phyloP scores from a whole-genome alignment of 2,113 vertebrate genomes.

The Rattus norvegicus region DNA sequence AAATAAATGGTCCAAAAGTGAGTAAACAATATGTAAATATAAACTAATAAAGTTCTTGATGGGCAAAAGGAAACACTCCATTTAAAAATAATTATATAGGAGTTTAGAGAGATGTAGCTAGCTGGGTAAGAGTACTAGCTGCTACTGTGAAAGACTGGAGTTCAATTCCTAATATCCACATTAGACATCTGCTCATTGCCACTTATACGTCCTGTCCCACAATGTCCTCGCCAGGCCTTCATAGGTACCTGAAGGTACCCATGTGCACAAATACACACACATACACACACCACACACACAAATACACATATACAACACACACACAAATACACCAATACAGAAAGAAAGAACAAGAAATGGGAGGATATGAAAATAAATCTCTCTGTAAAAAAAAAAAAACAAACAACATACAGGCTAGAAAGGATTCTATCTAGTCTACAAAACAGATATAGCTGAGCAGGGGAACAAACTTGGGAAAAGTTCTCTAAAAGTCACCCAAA shows the following conservation, averaged over 20 bases:
- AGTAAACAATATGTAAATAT: neutral
- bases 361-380: neutral
- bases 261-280: neutral
- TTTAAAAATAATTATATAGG: neutral
- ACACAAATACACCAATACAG: neutral
- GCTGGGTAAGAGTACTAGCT: too few relatives aligned
- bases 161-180: neutral
- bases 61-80: neutral
- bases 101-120: neutral
- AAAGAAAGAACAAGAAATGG: neutral
- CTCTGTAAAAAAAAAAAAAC: neutral
- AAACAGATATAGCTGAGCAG: neutral
- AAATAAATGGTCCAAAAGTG: neutral
- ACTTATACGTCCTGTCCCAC: neutral
- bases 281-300: neutral
- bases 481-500: neutral
- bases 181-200: neutral
- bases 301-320: neutral
- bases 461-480: neutral
- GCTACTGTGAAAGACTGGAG: neutral
- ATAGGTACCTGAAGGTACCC: too few relatives aligned
- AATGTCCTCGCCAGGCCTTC: too few relatives aligned
- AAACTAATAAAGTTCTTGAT: conserved; percentile 2
- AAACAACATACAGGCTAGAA: neutral
- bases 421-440: neutral